These are phyloP conservation scores for Beaufortia kweichowensis DNA, from an alignment of 2,113 vertebrate genomes.

Conservation along the genomic window DNA sequence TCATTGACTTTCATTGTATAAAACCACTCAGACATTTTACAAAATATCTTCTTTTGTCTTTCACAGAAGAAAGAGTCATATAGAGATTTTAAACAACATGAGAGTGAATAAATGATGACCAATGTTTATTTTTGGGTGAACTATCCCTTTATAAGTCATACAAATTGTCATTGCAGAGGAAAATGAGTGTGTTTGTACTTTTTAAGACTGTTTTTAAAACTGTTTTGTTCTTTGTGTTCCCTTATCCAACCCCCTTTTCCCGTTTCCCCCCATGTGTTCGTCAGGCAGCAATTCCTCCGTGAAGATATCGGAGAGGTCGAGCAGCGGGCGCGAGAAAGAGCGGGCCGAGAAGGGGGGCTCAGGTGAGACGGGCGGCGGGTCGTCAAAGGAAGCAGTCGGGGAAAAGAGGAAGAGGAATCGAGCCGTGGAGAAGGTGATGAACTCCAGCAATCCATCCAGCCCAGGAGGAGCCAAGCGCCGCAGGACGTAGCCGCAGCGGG, in stretches of 20 bases:
- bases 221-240: constrained; percentile 2
- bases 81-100: too few species aligned
- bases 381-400: constrained; percentile 80
- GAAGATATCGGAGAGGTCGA: constrained; percentile 75
- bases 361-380: constrained; percentile 72
- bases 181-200: too few species aligned
- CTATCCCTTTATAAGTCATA: too few species aligned
- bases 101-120: too few species aligned
- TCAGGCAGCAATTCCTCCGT: constrained; percentile 77
- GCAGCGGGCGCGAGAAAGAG: constrained; percentile 74
- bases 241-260: neutral
- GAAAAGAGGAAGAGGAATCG: constrained; percentile 95
- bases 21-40: too few species aligned
- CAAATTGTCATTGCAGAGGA: too few species aligned
- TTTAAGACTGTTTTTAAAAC: too few species aligned
- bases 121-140: too few species aligned
- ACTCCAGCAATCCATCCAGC: constrained; percentile 89
- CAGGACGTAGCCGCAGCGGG: constrained; percentile 65
- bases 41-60: too few species aligned
- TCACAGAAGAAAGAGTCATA: too few species aligned
- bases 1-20: too few species aligned
- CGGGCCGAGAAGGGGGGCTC: constrained; percentile 79
- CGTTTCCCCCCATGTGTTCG: neutral
- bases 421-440: constrained; percentile 86
- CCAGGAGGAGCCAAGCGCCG: constrained; percentile 84